Conservation (phyloP, 1,140 invertebrate species). For the Megalopta genalis region DNA sequence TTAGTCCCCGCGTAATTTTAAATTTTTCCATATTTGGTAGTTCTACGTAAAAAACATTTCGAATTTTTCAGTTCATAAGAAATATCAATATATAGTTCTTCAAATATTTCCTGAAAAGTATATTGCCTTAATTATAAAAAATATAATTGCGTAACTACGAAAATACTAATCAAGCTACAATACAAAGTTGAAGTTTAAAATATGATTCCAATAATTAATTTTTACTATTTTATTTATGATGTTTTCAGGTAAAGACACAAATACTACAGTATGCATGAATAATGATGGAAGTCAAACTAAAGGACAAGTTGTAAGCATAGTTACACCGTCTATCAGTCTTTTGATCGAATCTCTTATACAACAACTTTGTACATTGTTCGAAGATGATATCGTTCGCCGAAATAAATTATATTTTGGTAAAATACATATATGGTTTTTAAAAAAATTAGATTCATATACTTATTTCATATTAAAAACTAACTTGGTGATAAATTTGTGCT, state of each 20-base stretch:
- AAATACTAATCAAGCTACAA: no score
- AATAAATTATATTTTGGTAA: constrained; percentile 82
- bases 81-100: constrained; percentile 1
- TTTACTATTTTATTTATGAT: neutral
- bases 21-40: constrained; percentile 8
- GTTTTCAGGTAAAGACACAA: constrained; percentile 17
- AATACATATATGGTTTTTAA: constrained; percentile 12
- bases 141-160: neutral
- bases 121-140: neutral
- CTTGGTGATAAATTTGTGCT: no score
- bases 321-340: constrained; percentile 80
- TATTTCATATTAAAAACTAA: no score
- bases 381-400: constrained; percentile 81
- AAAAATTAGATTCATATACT: neutral
- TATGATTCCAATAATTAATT: neutral
- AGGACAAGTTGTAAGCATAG: constrained; percentile 22
- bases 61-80: constrained; percentile 12
- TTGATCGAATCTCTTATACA: constrained; percentile 84
- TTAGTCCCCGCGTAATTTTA: constrained; percentile 12
- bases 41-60: neutral
- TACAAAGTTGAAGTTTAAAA: no score
- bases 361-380: constrained; percentile 82
- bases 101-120: neutral
- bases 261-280: constrained; percentile 32
- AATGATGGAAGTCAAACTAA: constrained; percentile 8